phyloP scores from a whole-genome alignment of 2,797 vertebrate species.

The Acanthurus lineatus region DNA sequence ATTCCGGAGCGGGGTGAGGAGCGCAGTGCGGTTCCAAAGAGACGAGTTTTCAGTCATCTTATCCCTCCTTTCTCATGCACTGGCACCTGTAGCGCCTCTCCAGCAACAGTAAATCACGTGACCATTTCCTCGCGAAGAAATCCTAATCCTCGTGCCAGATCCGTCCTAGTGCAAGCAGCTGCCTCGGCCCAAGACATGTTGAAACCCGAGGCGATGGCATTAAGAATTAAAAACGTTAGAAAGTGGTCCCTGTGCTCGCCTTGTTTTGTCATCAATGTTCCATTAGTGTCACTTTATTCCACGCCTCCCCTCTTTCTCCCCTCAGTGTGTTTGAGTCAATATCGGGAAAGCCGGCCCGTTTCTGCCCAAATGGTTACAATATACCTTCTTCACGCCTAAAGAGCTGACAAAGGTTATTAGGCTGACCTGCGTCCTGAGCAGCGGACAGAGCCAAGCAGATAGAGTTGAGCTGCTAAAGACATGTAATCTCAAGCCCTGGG shows the following conservation, averaged over 20 bases:
- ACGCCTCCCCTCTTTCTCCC: constrained; percentile 77
- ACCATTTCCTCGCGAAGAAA: constrained; percentile 86
- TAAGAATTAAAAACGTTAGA: constrained; percentile 87
- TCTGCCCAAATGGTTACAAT: constrained; percentile 88
- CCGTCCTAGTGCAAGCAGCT: constrained; percentile 70
- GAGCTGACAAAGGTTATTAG: constrained; percentile 86
- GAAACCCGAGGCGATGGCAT: constrained; percentile 87
- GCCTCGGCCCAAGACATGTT: constrained; percentile 77
- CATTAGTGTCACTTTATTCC: constrained; percentile 91
- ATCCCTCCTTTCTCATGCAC: constrained; percentile 74
- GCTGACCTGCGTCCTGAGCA: constrained; percentile 63
- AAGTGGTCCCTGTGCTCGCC: constrained; percentile 86
- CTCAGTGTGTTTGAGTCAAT: constrained; percentile 81
- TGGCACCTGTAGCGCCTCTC: constrained; percentile 84
- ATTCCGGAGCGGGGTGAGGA: constrained; percentile 69
- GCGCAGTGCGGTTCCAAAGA: constrained; percentile 76
- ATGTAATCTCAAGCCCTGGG: constrained; percentile 63
- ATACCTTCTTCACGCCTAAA: constrained; percentile 88
- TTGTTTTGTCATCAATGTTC: constrained; percentile 89
- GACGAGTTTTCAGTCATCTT: constrained; percentile 81
- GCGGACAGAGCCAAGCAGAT: constrained; percentile 64
- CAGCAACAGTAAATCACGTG: constrained; percentile 91
- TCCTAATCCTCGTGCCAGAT: constrained; percentile 83
- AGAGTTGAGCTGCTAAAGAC: constrained; percentile 66
- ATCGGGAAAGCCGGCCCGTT: constrained; percentile 87